A percentile compares a stretch with the other conserved stretches of the same genome.
phyloP scores from a whole-genome alignment of 2,888 invertebrate genomes.

The Coelinius sp. region DNA sequence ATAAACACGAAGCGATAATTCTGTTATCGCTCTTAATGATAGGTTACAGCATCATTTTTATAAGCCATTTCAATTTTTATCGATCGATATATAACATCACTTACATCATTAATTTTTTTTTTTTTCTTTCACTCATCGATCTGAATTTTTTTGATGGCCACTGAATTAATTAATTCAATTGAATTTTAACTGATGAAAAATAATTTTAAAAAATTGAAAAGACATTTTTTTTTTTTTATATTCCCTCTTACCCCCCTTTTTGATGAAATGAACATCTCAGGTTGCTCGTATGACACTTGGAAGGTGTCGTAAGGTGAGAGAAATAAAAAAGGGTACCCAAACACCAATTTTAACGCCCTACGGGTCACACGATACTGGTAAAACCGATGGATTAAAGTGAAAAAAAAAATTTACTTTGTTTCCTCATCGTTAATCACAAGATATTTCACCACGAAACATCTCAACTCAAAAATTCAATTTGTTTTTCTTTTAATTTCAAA shows the following conservation, averaged over 20 bases:
- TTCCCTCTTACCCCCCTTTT: too few relatives aligned
- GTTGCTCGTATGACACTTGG: slow-evolving; percentile 17
- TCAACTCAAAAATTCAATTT: neutral
- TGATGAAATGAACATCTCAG: slow-evolving; percentile 12
- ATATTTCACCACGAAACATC: neutral
- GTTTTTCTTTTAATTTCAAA: neutral
- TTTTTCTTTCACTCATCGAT: slow-evolving; percentile 1
- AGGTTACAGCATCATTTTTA: slow-evolving; percentile 36
- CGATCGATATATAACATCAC: slow-evolving; percentile 35
- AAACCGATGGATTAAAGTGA: neutral
- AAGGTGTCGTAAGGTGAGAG: slow-evolving; percentile 23
- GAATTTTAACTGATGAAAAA: slow-evolving; percentile 13
- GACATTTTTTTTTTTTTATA: slow-evolving; percentile 12
- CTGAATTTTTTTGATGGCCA: neutral
- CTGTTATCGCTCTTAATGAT: slow-evolving; percentile 51
- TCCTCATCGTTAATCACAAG: neutral
- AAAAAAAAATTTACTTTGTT: neutral
- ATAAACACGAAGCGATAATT: slow-evolving; percentile 38
- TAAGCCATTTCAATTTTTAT: slow-evolving; percentile 21
- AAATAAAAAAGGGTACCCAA: slow-evolving; percentile 16
- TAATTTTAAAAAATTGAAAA: neutral
- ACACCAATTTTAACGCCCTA: slow-evolving; percentile 32
- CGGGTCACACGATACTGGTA: slow-evolving; percentile 6
- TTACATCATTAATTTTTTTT: slow-evolving; percentile 20
- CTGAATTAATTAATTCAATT: slow-evolving; percentile 1